These are phyloP conservation scores for Silurus aristotelis DNA, from an alignment of 2,797 vertebrate species.

Conservation along the genomic window DNA sequence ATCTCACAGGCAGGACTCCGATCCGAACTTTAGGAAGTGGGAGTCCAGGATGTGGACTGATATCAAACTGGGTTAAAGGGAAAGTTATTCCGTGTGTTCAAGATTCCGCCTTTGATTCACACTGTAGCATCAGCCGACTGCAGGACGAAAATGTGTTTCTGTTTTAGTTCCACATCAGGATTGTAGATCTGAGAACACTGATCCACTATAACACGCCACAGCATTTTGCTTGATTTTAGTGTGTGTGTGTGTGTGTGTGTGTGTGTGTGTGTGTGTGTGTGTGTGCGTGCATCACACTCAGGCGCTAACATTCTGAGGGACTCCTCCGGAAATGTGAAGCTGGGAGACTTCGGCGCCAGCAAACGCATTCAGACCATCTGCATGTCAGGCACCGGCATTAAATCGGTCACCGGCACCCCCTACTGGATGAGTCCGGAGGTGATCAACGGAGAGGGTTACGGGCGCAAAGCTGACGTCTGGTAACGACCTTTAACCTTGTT, in stretches of 20 bases:
- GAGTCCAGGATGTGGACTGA: background rate
- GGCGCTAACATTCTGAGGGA: slow-evolving; percentile 93
- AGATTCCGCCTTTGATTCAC: no score
- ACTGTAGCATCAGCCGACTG: no score
- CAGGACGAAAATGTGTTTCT: no score
- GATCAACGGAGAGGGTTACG: slow-evolving; percentile 91
- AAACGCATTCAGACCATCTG: slow-evolving; percentile 94
- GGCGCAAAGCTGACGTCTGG: slow-evolving; percentile 91
- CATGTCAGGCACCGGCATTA: slow-evolving; percentile 91
- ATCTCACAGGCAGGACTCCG: slow-evolving; percentile 43
- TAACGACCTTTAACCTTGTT: slow-evolving; percentile 62
- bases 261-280: background rate
- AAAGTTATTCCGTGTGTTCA: background rate
- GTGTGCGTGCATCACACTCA: slow-evolving; percentile 56
- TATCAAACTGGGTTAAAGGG: background rate
- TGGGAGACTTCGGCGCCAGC: slow-evolving; percentile 93
- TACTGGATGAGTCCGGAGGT: slow-evolving; percentile 97
- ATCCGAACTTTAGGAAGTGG: background rate
- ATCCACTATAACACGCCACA: no score
- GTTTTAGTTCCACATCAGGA: no score
- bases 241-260: background rate
- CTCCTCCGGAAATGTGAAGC: slow-evolving; percentile 89
- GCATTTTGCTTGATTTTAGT: no score
- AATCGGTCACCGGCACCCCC: slow-evolving; percentile 91
- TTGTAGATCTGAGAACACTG: no score